Evolutionary conservation across 2,888 invertebrate genomes (phyloP).

Genomic region (Dicyrtomina minuta): DNA sequence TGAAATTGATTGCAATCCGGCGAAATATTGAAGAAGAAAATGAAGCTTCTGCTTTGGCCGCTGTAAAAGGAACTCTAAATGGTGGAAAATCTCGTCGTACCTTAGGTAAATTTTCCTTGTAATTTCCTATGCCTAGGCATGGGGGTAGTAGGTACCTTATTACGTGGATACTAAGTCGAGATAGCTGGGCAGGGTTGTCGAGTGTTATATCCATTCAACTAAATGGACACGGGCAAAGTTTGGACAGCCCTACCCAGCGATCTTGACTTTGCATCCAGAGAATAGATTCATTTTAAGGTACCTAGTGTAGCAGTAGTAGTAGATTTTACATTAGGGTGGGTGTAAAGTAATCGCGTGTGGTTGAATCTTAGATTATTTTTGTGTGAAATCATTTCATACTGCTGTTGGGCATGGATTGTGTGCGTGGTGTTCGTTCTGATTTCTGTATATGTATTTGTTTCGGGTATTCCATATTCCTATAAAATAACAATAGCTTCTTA

Average conservation of each 20-base stretch:
- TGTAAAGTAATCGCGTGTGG: not conserved
- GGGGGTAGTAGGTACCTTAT: too few relatives aligned
- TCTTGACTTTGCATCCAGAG: too few relatives aligned
- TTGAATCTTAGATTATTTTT: not conserved
- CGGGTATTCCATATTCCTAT: not conserved
- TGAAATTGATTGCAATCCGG: constrained; percentile 51
- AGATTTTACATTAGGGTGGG: not conserved
- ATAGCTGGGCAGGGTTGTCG: too few relatives aligned
- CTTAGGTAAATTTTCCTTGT: constrained; percentile 38
- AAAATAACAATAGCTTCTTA: too few relatives aligned
- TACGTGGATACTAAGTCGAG: too few relatives aligned
- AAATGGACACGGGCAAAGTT: too few relatives aligned
- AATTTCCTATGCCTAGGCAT: not conserved
- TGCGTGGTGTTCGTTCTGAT: not conserved
- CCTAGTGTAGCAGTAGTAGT: too few relatives aligned
- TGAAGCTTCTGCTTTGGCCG: constrained; percentile 39
- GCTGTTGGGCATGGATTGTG: too few relatives aligned
- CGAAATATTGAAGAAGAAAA: constrained; percentile 50
- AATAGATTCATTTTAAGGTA: not conserved
- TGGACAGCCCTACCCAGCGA: too few relatives aligned
- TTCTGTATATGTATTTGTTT: not conserved
- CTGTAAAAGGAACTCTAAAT: constrained; percentile 11
- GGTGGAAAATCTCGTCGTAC: constrained; percentile 44
- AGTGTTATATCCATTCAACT: too few relatives aligned
- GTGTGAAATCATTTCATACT: not conserved